These are phyloP conservation scores for Sialis lutaria DNA, from an alignment of 2,888 invertebrate species.

Conservation along the genomic window DNA sequence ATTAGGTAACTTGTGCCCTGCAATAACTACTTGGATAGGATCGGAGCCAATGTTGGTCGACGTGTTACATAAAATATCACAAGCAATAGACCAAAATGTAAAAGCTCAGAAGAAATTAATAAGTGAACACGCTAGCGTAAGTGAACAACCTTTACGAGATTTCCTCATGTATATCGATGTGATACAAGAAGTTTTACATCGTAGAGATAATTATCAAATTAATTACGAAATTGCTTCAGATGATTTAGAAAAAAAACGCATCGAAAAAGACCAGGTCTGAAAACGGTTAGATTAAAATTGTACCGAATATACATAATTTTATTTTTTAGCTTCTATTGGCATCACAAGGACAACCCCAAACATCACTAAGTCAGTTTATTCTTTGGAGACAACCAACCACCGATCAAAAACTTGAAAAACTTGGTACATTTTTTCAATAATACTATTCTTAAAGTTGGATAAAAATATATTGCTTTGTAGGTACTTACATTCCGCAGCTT, in stretches of 20 bases:
- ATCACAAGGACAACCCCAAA: not conserved
- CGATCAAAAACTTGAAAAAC: slow-evolving; percentile 34
- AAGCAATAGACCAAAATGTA: slow-evolving; percentile 29
- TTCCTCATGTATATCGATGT: slow-evolving; percentile 48
- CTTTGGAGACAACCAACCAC: slow-evolving; percentile 41
- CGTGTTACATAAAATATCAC: slow-evolving; percentile 27
- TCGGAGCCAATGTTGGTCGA: slow-evolving; percentile 34
- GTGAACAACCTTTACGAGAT: slow-evolving; percentile 34
- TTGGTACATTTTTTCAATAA: slow-evolving; percentile 16
- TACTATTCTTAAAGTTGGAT: slow-evolving; percentile 2
- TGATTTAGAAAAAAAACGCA: slow-evolving; percentile 38
- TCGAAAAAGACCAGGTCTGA: slow-evolving; percentile 41
- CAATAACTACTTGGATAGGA: slow-evolving; percentile 40
- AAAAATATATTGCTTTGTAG: slow-evolving; percentile 12
- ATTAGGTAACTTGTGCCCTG: slow-evolving; percentile 38
- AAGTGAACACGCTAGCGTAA: slow-evolving; percentile 21
- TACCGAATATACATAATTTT: not conserved
- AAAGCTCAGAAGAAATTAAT: slow-evolving; percentile 31
- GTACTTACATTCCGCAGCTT: slow-evolving; percentile 29
- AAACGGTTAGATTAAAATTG: not conserved
- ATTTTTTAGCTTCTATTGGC: slow-evolving; percentile 15
- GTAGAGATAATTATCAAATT: slow-evolving; percentile 44
- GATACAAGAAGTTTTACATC: slow-evolving; percentile 42
- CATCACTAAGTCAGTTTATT: slow-evolving; percentile 18
- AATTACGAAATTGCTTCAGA: slow-evolving; percentile 44